Percentiles rank a stretch among this genome's conserved stretches.
These are phyloP conservation scores for Lucinisca nassula DNA, from an alignment of 2,888 invertebrate genomes.

Conservation along the genomic window DNA sequence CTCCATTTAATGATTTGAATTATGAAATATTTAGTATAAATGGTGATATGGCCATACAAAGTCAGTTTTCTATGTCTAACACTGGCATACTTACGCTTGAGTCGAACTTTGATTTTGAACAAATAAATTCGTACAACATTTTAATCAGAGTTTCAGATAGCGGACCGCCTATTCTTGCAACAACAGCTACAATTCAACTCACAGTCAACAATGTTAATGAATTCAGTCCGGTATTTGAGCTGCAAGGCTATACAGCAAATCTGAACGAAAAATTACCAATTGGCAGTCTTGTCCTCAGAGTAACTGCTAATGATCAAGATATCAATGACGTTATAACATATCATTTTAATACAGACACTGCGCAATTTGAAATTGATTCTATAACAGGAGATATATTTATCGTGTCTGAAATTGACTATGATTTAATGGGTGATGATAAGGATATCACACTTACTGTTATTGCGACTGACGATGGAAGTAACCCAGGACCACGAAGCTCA, in stretches of 20 bases:
- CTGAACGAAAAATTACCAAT: constrained; percentile 67
- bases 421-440: constrained; percentile 46
- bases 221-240: constrained; percentile 73
- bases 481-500: constrained; percentile 49
- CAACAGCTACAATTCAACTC: constrained; percentile 74
- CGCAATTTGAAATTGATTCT: constrained; percentile 71
- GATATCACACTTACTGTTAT: constrained; percentile 58
- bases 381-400: constrained; percentile 64
- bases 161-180: constrained; percentile 62
- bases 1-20: constrained; percentile 56
- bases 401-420: constrained; percentile 67
- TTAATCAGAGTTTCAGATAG: constrained; percentile 75
- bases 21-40: constrained; percentile 67
- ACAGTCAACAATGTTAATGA: constrained; percentile 81
- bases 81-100: constrained; percentile 71
- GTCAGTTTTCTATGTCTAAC: constrained; percentile 61
- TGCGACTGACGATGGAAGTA: constrained; percentile 68
- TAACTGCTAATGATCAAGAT: constrained; percentile 75
- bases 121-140: constrained; percentile 57
- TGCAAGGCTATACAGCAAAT: constrained; percentile 62
- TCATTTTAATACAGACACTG: constrained; percentile 59
- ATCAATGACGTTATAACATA: constrained; percentile 69
- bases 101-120: constrained; percentile 78
- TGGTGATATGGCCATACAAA: constrained; percentile 46
- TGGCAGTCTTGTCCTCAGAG: constrained; percentile 67